Percentiles rank a stretch among this genome's conserved stretches.
phyloP scores from a whole-genome alignment of 2,797 vertebrate genomes.

The Tragopan temminckii region DNA sequence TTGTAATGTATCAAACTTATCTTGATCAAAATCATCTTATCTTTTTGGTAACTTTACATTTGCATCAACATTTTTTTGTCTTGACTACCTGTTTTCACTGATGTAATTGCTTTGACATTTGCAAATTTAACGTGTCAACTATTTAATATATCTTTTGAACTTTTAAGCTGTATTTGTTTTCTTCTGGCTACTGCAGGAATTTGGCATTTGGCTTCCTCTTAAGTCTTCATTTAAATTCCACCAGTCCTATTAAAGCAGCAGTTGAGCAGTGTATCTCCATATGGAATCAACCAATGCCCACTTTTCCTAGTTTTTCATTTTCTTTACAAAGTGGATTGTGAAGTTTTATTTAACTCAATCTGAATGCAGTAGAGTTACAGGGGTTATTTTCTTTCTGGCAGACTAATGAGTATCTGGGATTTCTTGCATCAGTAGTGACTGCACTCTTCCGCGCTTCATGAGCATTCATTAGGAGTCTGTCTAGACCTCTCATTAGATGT shows the following conservation, averaged over 20 bases:
- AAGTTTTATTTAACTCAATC: not conserved
- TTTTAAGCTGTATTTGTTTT: not conserved
- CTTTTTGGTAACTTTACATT: not conserved
- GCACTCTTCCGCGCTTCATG: not conserved
- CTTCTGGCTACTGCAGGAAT: not conserved
- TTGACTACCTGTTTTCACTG: not conserved
- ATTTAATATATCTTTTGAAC: not conserved
- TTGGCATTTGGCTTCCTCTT: not conserved
- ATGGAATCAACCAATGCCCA: not conserved
- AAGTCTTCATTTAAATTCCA: not conserved
- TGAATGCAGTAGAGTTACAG: not conserved
- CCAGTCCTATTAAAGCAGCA: not conserved
- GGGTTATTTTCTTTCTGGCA: not conserved
- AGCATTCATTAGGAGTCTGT: not conserved
- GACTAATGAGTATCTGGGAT: not conserved
- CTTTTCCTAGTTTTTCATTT: not conserved
- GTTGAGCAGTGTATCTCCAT: not conserved
- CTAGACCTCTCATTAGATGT: not conserved
- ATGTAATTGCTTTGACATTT: not conserved
- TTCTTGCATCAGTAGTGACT: not conserved
- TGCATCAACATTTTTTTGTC: not conserved
- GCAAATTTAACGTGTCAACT: not conserved
- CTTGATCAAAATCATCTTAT: not conserved
- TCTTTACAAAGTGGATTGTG: not conserved
- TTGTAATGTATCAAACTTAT: fast-evolving